Evolutionary conservation across 2,888 invertebrate species (phyloP).

Genomic region (Prenolepis imparis): DNA sequence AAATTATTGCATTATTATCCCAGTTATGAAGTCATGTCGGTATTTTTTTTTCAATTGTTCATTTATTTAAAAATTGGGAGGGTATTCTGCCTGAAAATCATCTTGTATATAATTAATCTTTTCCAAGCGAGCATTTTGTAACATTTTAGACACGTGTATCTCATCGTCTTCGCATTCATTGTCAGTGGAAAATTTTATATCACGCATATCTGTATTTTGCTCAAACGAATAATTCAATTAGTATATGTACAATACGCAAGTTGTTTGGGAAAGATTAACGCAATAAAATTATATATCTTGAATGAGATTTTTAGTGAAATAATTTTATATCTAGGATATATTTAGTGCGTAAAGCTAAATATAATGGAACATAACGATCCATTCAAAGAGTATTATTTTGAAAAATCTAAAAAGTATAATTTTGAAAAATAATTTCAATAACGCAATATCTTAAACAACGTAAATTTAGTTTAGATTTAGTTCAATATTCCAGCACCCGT

Average conservation of each 20-base stretch:
- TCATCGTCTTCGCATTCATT: not conserved
- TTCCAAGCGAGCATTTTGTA: not conserved
- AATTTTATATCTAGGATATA: slow-evolving; percentile 16
- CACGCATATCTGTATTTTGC: not conserved
- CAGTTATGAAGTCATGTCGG: not conserved
- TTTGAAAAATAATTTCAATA: slow-evolving; percentile 11
- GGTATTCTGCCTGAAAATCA: not conserved
- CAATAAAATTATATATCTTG: not conserved
- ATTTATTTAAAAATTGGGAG: slow-evolving; percentile 21
- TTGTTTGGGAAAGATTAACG: slow-evolving; percentile 28
- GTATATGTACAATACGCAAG: not conserved
- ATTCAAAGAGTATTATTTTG: not conserved
- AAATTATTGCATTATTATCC: not conserved
- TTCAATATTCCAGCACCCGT: not conserved
- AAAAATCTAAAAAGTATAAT: slow-evolving; percentile 13
- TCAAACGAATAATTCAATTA: not conserved
- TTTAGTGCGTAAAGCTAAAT: not conserved
- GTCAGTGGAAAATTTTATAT: not conserved
- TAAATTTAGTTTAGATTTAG: not conserved
- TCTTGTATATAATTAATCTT: slow-evolving; percentile 12
- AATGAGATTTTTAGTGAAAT: slow-evolving; percentile 24
- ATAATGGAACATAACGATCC: not conserved
- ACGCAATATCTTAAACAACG: not conserved
- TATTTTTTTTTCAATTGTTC: not conserved
- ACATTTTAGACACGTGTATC: not conserved